phyloP scores from a whole-genome alignment of 37 sponge, comb jelly and placozoan genomes.

The Agelas oroides region DNA sequence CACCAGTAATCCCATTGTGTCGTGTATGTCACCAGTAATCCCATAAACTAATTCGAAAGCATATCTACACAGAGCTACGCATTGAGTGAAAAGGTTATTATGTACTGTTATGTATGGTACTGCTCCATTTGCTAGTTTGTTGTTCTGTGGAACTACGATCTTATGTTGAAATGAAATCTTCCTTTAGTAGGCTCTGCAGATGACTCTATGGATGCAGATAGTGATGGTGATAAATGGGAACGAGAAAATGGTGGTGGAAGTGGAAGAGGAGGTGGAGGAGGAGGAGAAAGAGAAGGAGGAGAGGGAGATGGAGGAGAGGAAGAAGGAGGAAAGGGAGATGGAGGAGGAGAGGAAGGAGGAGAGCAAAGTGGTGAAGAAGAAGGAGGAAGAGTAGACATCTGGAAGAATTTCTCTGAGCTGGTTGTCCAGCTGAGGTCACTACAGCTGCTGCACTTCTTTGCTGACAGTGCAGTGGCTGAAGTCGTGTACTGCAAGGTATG shows the following conservation, averaged over 20 bases:
- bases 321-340: not conserved
- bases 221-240: not conserved
- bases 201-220: not conserved
- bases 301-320: not conserved
- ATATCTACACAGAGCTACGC: too few relatives aligned
- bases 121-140: too few relatives aligned
- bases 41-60: too few relatives aligned
- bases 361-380: not conserved
- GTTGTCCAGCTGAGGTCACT: constrained; percentile 25
- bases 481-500: constrained; percentile 40
- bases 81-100: too few relatives aligned
- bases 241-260: not conserved
- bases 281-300: too few relatives aligned
- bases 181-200: too few relatives aligned
- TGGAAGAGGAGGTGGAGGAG: not conserved
- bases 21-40: too few relatives aligned
- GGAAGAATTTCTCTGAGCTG: not conserved
- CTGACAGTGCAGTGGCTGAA: constrained; percentile 34
- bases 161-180: not conserved
- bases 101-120: too few relatives aligned
- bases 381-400: not conserved
- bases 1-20: too few relatives aligned
- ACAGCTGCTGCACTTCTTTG: constrained; percentile 47
- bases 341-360: not conserved
- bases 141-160: too few relatives aligned